A percentile compares a stretch with the other conserved stretches of the same genome.
These are phyloP conservation scores for Trichonephila clavata DNA, from an alignment of 1,140 invertebrate species.

Conservation along the genomic window DNA sequence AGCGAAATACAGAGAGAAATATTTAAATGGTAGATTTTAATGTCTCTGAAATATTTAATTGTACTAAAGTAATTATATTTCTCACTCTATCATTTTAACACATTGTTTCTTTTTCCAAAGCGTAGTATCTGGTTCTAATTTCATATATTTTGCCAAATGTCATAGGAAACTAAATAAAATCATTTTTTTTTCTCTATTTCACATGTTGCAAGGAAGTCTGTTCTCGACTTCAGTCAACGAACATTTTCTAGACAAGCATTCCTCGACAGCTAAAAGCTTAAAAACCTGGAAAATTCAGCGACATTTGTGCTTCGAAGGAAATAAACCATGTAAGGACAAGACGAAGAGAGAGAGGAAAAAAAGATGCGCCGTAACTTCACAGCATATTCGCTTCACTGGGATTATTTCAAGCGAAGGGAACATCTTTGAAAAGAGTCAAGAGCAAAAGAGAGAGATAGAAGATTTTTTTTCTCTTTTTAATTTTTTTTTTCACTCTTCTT, in stretches of 20 bases:
- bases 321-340: neutral
- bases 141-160: no score
- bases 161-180: no score
- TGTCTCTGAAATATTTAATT: no score
- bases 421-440: conserved; percentile 15
- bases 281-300: conserved; percentile 21
- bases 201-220: neutral
- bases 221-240: neutral
- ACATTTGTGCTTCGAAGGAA: neutral
- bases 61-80: no score
- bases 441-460: neutral
- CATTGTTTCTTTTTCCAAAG: no score
- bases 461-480: neutral
- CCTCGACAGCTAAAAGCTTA: neutral
- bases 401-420: conserved; percentile 33
- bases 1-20: no score
- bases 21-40: no score
- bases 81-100: no score
- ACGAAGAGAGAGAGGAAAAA: neutral
- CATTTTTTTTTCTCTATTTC: neutral
- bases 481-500: neutral
- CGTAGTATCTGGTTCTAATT: no score
- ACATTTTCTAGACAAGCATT: neutral
- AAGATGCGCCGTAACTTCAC: conserved; percentile 7
- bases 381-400: conserved; percentile 32